Conservation (phyloP, 2,113 vertebrate genomes). For the Rhinopomastus cyanomelas region DNA sequence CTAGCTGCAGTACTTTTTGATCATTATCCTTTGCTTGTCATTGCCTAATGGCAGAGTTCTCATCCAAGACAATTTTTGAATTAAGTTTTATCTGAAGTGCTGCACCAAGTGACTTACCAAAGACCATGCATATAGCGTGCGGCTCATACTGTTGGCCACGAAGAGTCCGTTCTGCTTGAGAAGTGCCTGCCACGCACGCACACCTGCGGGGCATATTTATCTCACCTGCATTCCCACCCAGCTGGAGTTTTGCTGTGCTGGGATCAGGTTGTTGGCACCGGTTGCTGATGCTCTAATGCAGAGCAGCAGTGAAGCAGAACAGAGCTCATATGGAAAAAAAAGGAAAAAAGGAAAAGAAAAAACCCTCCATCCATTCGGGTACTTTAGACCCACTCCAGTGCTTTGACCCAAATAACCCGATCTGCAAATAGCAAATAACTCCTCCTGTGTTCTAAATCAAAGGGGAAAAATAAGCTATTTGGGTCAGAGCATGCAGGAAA, state of each 20-base stretch:
- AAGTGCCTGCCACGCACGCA: background rate
- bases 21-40: background rate
- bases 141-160: background rate
- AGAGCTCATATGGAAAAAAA: background rate
- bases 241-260: background rate
- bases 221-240: background rate
- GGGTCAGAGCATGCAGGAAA: slow-evolving; percentile 38
- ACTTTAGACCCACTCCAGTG: slow-evolving; percentile 12
- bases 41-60: background rate
- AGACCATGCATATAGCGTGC: background rate
- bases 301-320: slow-evolving; percentile 32
- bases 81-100: background rate
- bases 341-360: too few relatives aligned
- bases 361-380: background rate
- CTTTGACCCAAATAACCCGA: slow-evolving; percentile 68
- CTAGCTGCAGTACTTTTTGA: background rate
- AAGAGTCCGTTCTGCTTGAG: slow-evolving; percentile 29
- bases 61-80: background rate
- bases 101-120: background rate
- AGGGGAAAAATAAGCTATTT: slow-evolving; percentile 66
- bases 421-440: slow-evolving; percentile 69
- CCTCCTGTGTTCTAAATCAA: slow-evolving; percentile 51
- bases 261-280: background rate
- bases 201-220: background rate
- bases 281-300: background rate